Evolutionary conservation across 2,797 vertebrate genomes (phyloP), one percentile per base, ranked within the genome.

Genomic region (Rhyacichthys aspro): DNA sequence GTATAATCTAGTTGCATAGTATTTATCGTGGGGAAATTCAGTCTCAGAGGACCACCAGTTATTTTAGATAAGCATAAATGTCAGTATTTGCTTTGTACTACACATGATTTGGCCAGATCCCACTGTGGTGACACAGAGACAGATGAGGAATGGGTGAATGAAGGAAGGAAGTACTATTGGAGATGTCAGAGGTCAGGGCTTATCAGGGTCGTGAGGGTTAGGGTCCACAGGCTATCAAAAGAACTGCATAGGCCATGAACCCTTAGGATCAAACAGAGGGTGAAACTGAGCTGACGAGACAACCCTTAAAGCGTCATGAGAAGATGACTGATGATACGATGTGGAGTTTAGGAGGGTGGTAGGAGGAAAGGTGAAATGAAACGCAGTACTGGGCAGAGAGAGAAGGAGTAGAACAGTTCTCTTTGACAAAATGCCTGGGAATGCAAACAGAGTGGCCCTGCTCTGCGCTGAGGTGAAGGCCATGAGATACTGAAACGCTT

Each of bases 401-500:
- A 1, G 36, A 19, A 11, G 19, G 3, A n/a, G 14, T 12, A 8
- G 39, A 41, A 5, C 9, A n/a, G 37, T 65, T 23, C 4, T 49
- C 56, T 59, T 1, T 18, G n/a, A 70, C 0, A 11, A 38, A 66
- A 70, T 68, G 46, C 46, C 62, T 72, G 74, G 60, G 76, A 85
- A 84, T 43, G 36, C 79, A 84, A 86, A 88, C 76, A 81, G 39
- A 71, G 41, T 36, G 55, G 66, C 5, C 32, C 55, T 52, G 32
- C 49, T 28, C 18, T 23, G 45, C 41, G 11, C 36, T 8, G 60
- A 72, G 46, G 58, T 58, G 39, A 78, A 65, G 79, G 72, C 61
- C 74, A 81, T 70, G 72, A 53, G 80, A 82, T 46, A 62, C 58
- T 66, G 59, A 49, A 28, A n/a, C 44, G 61, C 32, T 23, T 37